Base-by-base conservation (phyloP, 2,797 vertebrate genomes). In the Alcedo quadribrachys region DNA sequence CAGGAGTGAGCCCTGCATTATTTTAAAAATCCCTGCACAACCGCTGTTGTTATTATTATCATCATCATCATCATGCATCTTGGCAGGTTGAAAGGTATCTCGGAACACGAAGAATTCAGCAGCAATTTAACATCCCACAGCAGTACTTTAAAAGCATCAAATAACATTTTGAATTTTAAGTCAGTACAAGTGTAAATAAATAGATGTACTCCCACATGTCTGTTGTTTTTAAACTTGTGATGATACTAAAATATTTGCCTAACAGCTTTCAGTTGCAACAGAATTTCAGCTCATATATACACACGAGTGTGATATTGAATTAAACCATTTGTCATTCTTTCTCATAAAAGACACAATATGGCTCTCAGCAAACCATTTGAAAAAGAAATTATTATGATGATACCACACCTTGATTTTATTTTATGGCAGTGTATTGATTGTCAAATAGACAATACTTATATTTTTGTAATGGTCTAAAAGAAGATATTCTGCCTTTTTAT, bases 331-430 rank as follows among this genome's bases (percentile, higher is more conserved):
- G 96, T 96, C 96, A 94, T 94, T 95, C 89, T 96, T 87, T 95
- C 93, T 94, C 85, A 81, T 95, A 97, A 96, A 97, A 90, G 95
- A 96, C 76, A 92, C 78, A 53, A 92, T 96, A 97, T 97, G 95
- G 87, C 95, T 96, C 94, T 96, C 92, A 94, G 95, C 71, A 95
- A 97, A 96, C 89, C 93, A 66, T 96, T 93, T 97, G 97, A 97
- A 97, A 97, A 81, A 95, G 95, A 96, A 95, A 96, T 97, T 96
- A 93, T 97, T 91, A 97, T 97, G 95, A 97, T 94, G 93, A 96
- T 94, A 97, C 82, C 71, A 91, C 76, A 57, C 90, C 93, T 97
- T 96, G 74, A 70, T 96, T 97, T 97, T 97, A 97, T 97, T 98
- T 97, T 97, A 97, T 96, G 92, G 84, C 89, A 96, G 82, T 53